Conservation (phyloP, 2,113 vertebrate species). For the Butorides virescens region DNA sequence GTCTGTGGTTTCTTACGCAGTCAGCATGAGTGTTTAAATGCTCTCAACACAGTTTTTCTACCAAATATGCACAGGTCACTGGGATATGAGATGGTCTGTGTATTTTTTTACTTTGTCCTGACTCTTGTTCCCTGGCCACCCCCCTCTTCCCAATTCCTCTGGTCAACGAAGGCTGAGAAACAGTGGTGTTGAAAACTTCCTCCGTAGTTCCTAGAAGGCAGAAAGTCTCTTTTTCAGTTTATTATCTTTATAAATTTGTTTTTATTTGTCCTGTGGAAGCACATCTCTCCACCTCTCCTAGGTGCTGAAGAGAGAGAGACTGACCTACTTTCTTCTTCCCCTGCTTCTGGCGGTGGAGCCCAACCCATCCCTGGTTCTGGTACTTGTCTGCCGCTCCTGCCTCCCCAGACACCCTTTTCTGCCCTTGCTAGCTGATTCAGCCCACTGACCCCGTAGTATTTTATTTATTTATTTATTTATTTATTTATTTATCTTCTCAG, state of each 20-base stretch:
- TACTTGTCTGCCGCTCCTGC: background rate
- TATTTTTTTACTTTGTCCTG: background rate
- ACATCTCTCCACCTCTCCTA: background rate
- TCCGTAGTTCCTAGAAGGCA: background rate
- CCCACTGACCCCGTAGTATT: background rate
- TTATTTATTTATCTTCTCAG: background rate
- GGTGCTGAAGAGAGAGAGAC: background rate
- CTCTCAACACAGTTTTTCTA: background rate
- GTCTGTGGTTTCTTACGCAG: background rate
- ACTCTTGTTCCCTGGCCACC: background rate
- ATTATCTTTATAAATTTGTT: background rate
- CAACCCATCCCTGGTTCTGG: background rate
- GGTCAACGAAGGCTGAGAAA: background rate
- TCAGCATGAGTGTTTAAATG: background rate
- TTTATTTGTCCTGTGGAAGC: background rate
- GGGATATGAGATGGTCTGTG: background rate
- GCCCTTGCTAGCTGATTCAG: background rate
- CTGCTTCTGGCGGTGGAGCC: background rate
- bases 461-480: background rate
- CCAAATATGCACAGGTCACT: background rate
- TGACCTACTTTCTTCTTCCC: background rate
- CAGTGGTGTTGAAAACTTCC: background rate
- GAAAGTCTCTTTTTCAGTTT: background rate
- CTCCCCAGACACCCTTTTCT: background rate
- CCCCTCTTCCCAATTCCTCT: background rate